These are phyloP conservation scores for Odontocolon sp. DNA, from an alignment of 2,888 invertebrate species.

Conservation along the genomic window DNA sequence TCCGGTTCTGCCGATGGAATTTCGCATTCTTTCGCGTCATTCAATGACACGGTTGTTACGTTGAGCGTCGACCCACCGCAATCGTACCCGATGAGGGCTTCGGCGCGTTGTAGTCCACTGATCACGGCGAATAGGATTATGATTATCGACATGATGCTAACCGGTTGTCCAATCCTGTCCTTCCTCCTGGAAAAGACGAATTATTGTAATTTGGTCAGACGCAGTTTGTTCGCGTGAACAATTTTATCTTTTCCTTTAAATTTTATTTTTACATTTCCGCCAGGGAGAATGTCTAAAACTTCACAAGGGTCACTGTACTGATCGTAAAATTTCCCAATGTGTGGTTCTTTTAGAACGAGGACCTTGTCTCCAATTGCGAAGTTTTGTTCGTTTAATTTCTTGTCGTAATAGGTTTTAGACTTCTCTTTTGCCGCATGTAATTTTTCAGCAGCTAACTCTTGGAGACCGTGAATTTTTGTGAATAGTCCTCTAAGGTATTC, in stretches of 20 bases:
- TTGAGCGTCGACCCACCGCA: slow-evolving; percentile 36
- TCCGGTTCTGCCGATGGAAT: background rate
- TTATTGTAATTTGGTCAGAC: background rate
- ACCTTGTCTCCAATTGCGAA: background rate
- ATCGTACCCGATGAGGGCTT: slow-evolving; percentile 29
- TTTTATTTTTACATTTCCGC: slow-evolving; percentile 9
- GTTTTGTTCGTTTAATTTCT: background rate
- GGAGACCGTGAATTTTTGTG: slow-evolving; percentile 9
- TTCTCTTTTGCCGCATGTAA: slow-evolving; percentile 14
- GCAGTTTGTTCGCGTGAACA: slow-evolving; percentile 35
- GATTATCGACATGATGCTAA: background rate
- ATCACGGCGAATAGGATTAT: background rate
- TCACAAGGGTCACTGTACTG: slow-evolving; percentile 28
- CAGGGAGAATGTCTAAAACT: slow-evolving; percentile 8
- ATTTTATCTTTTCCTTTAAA: background rate
- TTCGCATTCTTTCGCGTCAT: slow-evolving; percentile 16
- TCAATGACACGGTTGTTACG: slow-evolving; percentile 28
- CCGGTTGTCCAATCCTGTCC: background rate
- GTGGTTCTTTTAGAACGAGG: slow-evolving; percentile 18
- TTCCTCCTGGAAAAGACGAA: background rate
- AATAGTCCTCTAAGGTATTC: slow-evolving; percentile 23
- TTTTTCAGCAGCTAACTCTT: slow-evolving; percentile 2
- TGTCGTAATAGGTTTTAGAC: slow-evolving; percentile 25
- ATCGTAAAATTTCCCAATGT: slow-evolving; percentile 6
- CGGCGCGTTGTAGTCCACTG: background rate